Evolutionary conservation across 2,888 invertebrate species (phyloP).

Genomic region (Acrobasis consociella): DNA sequence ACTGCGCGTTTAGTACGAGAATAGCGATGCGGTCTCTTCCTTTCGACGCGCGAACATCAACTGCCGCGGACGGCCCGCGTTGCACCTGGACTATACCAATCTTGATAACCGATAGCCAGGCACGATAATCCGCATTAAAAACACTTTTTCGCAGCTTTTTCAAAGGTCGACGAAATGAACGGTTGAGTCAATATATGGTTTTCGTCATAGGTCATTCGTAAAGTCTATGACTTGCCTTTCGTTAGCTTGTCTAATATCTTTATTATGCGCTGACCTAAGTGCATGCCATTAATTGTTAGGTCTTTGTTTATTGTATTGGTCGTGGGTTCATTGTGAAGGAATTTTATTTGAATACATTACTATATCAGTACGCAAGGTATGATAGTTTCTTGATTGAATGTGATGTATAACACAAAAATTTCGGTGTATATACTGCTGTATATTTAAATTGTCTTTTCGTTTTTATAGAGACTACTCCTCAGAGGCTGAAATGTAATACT

Average conservation of each 20-base stretch:
- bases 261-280: slow-evolving; percentile 13
- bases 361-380: too few species aligned
- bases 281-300: background rate
- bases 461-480: too few species aligned
- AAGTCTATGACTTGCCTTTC: slow-evolving; percentile 19
- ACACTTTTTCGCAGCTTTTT: slow-evolving; percentile 38
- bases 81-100: slow-evolving; percentile 25
- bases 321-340: background rate
- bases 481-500: too few species aligned
- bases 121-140: slow-evolving; percentile 59
- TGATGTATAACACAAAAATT: too few species aligned
- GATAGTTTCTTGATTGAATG: too few species aligned
- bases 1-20: slow-evolving; percentile 12
- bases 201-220: slow-evolving; percentile 21
- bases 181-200: slow-evolving; percentile 15
- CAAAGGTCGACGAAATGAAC: slow-evolving; percentile 23
- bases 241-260: slow-evolving; percentile 11
- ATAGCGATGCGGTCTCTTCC: slow-evolving; percentile 74
- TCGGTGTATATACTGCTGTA: too few species aligned
- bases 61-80: slow-evolving; percentile 55
- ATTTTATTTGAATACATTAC: too few species aligned
- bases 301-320: background rate
- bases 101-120: slow-evolving; percentile 74
- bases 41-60: slow-evolving; percentile 77
- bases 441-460: too few species aligned